phyloP scores from a whole-genome alignment of 2,888 invertebrate species.

The Bhutanitis thaidina region DNA sequence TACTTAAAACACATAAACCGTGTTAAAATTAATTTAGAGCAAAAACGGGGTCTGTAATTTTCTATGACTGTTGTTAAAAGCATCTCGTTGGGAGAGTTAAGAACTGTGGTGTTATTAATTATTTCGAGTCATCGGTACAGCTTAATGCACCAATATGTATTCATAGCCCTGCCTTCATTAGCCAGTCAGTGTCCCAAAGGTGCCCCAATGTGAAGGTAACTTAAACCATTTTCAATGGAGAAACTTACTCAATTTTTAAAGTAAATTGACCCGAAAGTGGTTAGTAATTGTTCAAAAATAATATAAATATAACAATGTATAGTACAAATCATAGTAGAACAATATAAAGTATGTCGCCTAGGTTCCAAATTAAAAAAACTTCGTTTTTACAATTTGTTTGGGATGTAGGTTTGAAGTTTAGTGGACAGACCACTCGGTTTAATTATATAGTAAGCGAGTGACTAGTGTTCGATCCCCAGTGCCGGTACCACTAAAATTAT shows the following conservation, averaged over 20 bases:
- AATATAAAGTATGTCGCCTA: too few species aligned
- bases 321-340: too few species aligned
- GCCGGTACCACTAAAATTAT: too few species aligned
- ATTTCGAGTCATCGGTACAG: constrained; percentile 48
- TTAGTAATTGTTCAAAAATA: too few species aligned
- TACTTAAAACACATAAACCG: too few species aligned
- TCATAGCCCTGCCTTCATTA: constrained; percentile 62
- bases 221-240: constrained; percentile 38
- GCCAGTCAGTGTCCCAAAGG: constrained; percentile 36
- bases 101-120: constrained; percentile 54
- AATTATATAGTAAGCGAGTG: too few species aligned
- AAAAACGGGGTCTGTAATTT: not conserved
- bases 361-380: too few species aligned
- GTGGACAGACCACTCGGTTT: too few species aligned
- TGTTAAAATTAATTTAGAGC: too few species aligned
- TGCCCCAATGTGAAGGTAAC: constrained; percentile 30
- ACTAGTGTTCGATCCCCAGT: too few species aligned
- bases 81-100: constrained; percentile 39
- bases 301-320: not conserved
- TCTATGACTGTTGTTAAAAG: constrained; percentile 7
- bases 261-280: not conserved
- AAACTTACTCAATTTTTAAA: not conserved
- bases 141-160: constrained; percentile 69
- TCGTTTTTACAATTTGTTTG: too few species aligned
- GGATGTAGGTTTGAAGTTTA: too few species aligned